Evolutionary conservation across 2,888 invertebrate genomes (phyloP).

Genomic region (Sinopyrophorus schimmeli): DNA sequence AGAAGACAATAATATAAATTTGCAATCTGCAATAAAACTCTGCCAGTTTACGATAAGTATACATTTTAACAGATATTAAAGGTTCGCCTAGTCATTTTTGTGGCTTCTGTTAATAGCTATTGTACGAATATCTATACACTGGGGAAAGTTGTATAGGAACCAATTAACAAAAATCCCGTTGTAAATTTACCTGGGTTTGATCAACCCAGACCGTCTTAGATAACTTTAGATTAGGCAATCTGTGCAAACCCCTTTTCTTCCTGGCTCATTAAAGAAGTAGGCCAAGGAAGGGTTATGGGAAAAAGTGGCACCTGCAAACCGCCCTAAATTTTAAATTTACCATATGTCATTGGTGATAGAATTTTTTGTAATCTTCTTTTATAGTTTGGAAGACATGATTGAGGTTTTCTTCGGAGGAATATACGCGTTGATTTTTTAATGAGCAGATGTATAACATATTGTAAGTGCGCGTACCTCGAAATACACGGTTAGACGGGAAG

Average conservation of each 20-base stretch:
- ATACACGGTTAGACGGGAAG: no score
- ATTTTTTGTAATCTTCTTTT: constrained; percentile 22
- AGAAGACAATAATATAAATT: not conserved
- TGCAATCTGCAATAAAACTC: no score
- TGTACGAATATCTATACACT: no score
- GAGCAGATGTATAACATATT: constrained; percentile 14
- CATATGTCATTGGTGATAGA: constrained; percentile 34
- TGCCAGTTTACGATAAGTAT: no score
- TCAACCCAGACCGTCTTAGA: constrained; percentile 13
- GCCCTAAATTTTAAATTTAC: constrained; percentile 35
- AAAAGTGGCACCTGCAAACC: constrained; percentile 39
- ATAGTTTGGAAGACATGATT: constrained; percentile 24
- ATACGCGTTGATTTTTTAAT: constrained; percentile 15
- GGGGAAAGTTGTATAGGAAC: no score
- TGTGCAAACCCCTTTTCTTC: constrained; percentile 31
- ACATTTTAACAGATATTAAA: no score
- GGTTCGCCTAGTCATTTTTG: no score
- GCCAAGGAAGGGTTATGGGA: constrained; percentile 37
- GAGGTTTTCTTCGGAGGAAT: constrained; percentile 20
- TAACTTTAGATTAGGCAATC: constrained; percentile 28
- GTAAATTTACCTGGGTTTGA: constrained; percentile 34
- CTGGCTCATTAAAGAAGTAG: constrained; percentile 30
- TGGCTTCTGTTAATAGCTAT: constrained; percentile 1
- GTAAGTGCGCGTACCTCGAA: constrained; percentile 17
- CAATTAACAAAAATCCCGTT: constrained; percentile 38